Percentiles rank a stretch among this genome's conserved stretches.
Conservation (phyloP, 1,140 invertebrate genomes). For the Maniola jurtina region DNA sequence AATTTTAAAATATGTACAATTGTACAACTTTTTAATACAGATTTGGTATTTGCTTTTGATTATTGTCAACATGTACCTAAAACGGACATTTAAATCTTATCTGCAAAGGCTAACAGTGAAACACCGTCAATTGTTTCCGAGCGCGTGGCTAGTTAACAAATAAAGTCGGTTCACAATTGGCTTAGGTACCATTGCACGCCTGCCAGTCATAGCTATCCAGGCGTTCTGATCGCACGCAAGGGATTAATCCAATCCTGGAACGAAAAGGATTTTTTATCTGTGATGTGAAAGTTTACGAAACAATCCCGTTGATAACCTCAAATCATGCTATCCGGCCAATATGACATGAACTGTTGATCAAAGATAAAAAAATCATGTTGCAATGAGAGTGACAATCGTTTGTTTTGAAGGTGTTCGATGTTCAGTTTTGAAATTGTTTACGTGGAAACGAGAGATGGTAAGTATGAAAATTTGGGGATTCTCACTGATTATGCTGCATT, state of each 20-base stretch:
- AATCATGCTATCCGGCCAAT: background rate
- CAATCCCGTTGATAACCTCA: background rate
- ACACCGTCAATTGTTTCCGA: constrained; percentile 74
- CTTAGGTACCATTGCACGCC: constrained; percentile 58
- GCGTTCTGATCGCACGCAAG: constrained; percentile 51
- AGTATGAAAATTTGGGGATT: constrained; percentile 10
- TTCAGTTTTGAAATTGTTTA: constrained; percentile 10
- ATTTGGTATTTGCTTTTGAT: background rate
- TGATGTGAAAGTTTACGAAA: constrained; percentile 14
- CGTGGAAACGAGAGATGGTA: constrained; percentile 20
- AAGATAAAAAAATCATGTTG: constrained; percentile 19
- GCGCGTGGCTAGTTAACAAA: constrained; percentile 75
- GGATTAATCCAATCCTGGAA: constrained; percentile 33
- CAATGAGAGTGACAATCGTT: constrained; percentile 22
- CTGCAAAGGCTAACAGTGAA: constrained; percentile 58
- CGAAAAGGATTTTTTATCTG: constrained; percentile 13
- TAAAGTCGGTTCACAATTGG: constrained; percentile 73
- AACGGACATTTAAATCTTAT: constrained; percentile 64
- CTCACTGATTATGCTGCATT: background rate
- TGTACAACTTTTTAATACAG: background rate
- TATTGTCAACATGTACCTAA: constrained; percentile 25
- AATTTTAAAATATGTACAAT: background rate
- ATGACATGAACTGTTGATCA: constrained; percentile 7
- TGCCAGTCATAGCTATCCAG: constrained; percentile 66
- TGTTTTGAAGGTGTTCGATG: constrained; percentile 21